Base-by-base conservation (phyloP, 2,888 invertebrate genomes). In the Tuta absoluta region DNA sequence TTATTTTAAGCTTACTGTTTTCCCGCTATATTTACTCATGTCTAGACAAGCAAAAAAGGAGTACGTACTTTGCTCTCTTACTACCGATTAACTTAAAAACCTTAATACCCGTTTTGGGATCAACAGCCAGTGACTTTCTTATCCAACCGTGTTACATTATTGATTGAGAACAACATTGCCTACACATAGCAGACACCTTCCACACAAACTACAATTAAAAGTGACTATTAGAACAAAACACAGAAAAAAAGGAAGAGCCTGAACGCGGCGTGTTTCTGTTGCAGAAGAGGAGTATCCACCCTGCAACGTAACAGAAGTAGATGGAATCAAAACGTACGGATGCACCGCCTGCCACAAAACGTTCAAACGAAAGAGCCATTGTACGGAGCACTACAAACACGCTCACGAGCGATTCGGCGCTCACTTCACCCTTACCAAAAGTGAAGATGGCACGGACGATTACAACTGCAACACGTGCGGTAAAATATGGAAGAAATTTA, bases 301-400 rank as follows among this genome's bases (percentile, higher is more conserved):
- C 11, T 33, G n/a, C 33, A 56, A 7, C n/a, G 65, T 67, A 14
- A 53, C 65, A 58, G 72, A 72, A 5, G 33, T n/a, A 56, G 68
- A 70, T n/a, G 56, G 56, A 7, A 10, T 33, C n/a, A 56, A 33
- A 12, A 28, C 12, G 5, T 74, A 66, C 66, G 59, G 65, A 0
- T 80, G 79, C 71, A 74, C 69, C n/a, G 62, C 63, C 0, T 80
- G 79, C 66, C 61, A 68, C 0, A 75, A 72, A 19, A 65, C 63
- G 0, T 80, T 71, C 67, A 72, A 67, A 37, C 37, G 33, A 71
- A 71, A 14, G 68, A 72, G 7, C 73, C 73, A 0, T 67, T 72
- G 45, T 11, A 61, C 17, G 28, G 56, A 56, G 28, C 62, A 51
- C n/a, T 62, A 37, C 37, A 51, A 56, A 38, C 23, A 56, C 33